These are phyloP conservation scores for Cataglyphis livida DNA, from an alignment of 2,888 invertebrate species.

Conservation along the genomic window DNA sequence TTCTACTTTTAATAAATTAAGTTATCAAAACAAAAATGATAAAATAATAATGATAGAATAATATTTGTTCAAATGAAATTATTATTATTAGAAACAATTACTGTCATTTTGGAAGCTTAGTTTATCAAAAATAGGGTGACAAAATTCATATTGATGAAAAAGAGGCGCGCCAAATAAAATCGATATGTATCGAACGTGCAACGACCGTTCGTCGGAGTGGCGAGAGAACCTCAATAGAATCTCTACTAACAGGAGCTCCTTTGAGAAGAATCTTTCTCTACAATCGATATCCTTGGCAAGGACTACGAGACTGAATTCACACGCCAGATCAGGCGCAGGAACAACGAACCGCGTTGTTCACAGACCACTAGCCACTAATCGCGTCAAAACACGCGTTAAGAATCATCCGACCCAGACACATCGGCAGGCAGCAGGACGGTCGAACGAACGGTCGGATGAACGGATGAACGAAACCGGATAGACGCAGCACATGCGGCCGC, in stretches of 20 bases:
- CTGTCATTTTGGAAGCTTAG: background rate
- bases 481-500: conserved; percentile 57
- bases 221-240: background rate
- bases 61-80: background rate
- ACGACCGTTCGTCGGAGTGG: background rate
- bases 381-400: conserved; percentile 79
- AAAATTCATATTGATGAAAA: background rate
- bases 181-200: background rate
- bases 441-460: conserved; percentile 50
- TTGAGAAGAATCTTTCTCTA: conserved; percentile 17
- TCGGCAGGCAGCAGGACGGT: conserved; percentile 58
- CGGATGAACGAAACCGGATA: conserved; percentile 69
- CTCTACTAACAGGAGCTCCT: conserved; percentile 20
- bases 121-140: background rate
- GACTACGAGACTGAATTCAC: conserved; percentile 68
- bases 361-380: conserved; percentile 75
- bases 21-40: background rate
- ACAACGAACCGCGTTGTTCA: conserved; percentile 75
- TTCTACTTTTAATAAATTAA: background rate
- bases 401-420: conserved; percentile 70
- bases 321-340: conserved; percentile 70
- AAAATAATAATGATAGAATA: background rate
- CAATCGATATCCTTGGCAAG: conserved; percentile 53
- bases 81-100: background rate
- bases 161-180: background rate